These are phyloP conservation scores for Miltochrista miniata DNA, from an alignment of 2,888 invertebrate species.

Conservation along the genomic window DNA sequence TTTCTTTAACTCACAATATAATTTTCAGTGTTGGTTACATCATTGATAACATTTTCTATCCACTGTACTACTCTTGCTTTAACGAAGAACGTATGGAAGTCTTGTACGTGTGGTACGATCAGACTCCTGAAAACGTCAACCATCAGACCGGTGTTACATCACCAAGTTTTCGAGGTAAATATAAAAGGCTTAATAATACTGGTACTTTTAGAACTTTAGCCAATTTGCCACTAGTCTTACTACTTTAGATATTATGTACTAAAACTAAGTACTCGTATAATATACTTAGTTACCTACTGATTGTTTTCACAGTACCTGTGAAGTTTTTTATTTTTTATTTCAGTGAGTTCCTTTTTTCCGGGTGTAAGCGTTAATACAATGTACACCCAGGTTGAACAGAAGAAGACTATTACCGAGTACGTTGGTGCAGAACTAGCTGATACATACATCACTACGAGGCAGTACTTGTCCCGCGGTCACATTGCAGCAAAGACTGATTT, in stretches of 20 bases:
- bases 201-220: neutral
- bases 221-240: too few relatives aligned
- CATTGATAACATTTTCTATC: slow-evolving; percentile 70
- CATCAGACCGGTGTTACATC: slow-evolving; percentile 75
- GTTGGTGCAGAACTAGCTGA: slow-evolving; percentile 62
- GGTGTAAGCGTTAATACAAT: slow-evolving; percentile 61
- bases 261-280: too few relatives aligned
- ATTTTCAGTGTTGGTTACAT: slow-evolving; percentile 76
- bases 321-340: too few relatives aligned
- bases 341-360: slow-evolving; percentile 78
- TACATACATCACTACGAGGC: slow-evolving; percentile 70
- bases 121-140: slow-evolving; percentile 70
- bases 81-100: slow-evolving; percentile 74
- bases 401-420: slow-evolving; percentile 48
- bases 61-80: slow-evolving; percentile 81
- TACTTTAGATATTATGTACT: too few relatives aligned
- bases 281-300: too few relatives aligned
- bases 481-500: slow-evolving; percentile 85
- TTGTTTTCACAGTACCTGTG: too few relatives aligned
- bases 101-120: slow-evolving; percentile 77
- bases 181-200: neutral
- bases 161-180: slow-evolving; percentile 70
- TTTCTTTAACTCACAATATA: too few relatives aligned
- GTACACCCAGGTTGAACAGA: slow-evolving; percentile 69
- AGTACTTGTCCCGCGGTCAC: slow-evolving; percentile 84